phyloP scores from a whole-genome alignment of 1,140 invertebrate species.

The Danaus melanippus region DNA sequence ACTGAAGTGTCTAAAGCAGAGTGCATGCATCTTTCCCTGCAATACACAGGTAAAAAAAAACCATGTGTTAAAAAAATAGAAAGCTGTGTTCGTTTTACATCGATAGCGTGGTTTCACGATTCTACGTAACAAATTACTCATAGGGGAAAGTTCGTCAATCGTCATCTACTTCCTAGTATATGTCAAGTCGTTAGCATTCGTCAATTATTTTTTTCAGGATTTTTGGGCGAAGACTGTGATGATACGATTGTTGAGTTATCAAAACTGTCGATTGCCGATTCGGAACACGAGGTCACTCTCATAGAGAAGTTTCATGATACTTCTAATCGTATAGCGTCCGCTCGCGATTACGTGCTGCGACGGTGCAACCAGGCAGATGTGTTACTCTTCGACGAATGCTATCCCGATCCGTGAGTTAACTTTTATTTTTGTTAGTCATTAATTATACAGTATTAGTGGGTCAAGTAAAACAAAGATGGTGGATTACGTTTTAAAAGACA shows the following conservation, averaged over 20 bases:
- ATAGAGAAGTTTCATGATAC: conserved; percentile 56
- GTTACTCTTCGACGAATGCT: conserved; percentile 75
- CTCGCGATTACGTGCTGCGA: conserved; percentile 74
- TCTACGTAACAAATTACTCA: conserved; percentile 55
- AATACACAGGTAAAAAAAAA: conserved; percentile 59
- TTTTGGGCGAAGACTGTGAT: conserved; percentile 69
- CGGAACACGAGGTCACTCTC: conserved; percentile 49
- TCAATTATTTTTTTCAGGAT: conserved; percentile 54
- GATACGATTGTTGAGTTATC: conserved; percentile 69
- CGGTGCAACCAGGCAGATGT: conserved; percentile 76
- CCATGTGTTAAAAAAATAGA: conserved; percentile 1
- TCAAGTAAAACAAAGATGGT: conserved; percentile 38
- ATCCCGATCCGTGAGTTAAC: conserved; percentile 73
- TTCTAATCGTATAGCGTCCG: conserved; percentile 42
- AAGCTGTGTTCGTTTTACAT: background rate
- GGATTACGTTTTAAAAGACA: conserved; percentile 21
- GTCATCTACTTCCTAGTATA: conserved; percentile 54
- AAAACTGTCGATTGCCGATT: conserved; percentile 64
- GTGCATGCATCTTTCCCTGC: conserved; percentile 72
- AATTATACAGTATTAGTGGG: conserved; percentile 23
- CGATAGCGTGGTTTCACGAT: conserved; percentile 25
- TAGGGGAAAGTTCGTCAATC: conserved; percentile 58
- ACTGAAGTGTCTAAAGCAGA: conserved; percentile 66
- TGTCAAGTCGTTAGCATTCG: conserved; percentile 31
- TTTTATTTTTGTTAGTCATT: conserved; percentile 8